These are phyloP conservation scores for Trachelus tabidus DNA, from an alignment of 2,888 invertebrate genomes.

Conservation along the genomic window DNA sequence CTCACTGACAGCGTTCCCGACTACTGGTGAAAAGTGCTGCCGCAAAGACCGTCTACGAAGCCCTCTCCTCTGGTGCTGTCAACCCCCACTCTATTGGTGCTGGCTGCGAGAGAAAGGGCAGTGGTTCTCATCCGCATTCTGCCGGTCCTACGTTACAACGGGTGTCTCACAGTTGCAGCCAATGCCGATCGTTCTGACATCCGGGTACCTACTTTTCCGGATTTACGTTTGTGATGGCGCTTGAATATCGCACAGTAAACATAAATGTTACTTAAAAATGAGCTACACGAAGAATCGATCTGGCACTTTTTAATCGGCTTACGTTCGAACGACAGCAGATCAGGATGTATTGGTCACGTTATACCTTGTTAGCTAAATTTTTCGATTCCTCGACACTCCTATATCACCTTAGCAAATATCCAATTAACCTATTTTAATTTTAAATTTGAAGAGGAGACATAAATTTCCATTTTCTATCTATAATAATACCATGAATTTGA, in stretches of 20 bases:
- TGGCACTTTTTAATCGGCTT: background rate
- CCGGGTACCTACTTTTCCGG: background rate
- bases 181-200: background rate
- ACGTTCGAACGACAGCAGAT: background rate
- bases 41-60: slow-evolving; percentile 39
- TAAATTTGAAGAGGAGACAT: background rate
- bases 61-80: slow-evolving; percentile 29
- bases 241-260: background rate
- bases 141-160: background rate
- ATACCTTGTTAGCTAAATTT: background rate
- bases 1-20: slow-evolving; percentile 52
- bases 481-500: background rate
- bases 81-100: slow-evolving; percentile 35
- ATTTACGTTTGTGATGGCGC: background rate
- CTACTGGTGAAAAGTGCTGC: slow-evolving; percentile 51
- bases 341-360: background rate
- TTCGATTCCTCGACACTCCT: background rate
- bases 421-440: background rate
- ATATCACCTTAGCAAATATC: background rate
- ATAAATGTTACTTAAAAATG: background rate
- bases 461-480: background rate
- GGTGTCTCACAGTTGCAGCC: background rate
- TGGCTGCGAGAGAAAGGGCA: slow-evolving; percentile 59
- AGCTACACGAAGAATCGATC: background rate
- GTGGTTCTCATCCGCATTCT: slow-evolving; percentile 49